Base-by-base conservation (phyloP, 1,140 invertebrate species). In the Aradophagus sp. region DNA sequence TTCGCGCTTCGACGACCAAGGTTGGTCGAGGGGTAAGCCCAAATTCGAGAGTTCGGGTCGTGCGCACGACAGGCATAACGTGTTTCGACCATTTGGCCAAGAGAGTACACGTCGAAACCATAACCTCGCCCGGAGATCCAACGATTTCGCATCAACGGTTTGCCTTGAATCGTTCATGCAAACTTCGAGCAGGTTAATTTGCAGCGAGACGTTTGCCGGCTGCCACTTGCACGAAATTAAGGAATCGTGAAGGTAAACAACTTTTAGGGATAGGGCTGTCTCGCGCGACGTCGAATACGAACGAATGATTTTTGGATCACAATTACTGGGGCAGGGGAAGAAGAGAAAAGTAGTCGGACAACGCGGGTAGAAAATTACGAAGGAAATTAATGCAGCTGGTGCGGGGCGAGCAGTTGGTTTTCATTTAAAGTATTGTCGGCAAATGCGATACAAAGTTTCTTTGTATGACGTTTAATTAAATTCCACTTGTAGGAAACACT, bases 71-170 rank as follows among this genome's bases (percentile, higher is more conserved):
- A 75, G 73, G 58, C 69, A 75, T 75, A 72, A 75, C 68, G 68
- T 72, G 73, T 67, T 75, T 66, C 68, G 69, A 58, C 73, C 68
- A 69, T 75, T 71, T 68, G 68, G 73, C 63, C 63, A 68, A 72
- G 73, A 75, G 69, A 72, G 73, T 69, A 69, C 61, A 72, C 73
- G 63, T 75, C 73, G 73, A 75, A 75, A 75, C 59, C 73, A 75
- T 75, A 67, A 66, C 67, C 68, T 66, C 52, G 68, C 55, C 63
- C 34, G 68, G 59, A 72, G 55, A 75, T 72, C 65, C 73, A 45
- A 56, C 68, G 59, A 68, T 56, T 72, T 72, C 73, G 73, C 73
- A 75, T 75, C 73, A 72, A 68, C 73, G 69, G 66, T 75, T 68
- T 31, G 50, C 56, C 66, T 69, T 65, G 42, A 72, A 72, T 69